Percentiles rank a stretch among this genome's conserved stretches.
phyloP scores from a whole-genome alignment of 1,140 invertebrate species.

The Sinonovacula constricta region DNA sequence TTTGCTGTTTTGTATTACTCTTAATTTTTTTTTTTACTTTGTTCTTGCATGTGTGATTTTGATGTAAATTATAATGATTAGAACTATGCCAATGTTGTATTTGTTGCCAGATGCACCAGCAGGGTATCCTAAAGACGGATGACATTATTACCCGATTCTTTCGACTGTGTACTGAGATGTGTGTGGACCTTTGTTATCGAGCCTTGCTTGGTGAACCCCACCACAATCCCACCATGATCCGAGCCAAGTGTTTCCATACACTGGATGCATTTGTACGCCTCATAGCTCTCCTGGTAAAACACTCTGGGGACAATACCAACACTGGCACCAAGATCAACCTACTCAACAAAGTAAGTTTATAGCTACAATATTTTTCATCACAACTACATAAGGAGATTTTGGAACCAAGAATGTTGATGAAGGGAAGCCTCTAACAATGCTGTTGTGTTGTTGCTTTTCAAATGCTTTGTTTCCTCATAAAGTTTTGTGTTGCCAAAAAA shows the following conservation, averaged over 20 bases:
- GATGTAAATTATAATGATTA: too few species aligned
- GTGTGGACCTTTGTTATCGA: constrained; percentile 96
- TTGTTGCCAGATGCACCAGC: constrained; percentile 91
- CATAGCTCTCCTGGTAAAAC: constrained; percentile 97
- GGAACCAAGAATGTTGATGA: too few species aligned
- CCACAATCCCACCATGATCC: constrained; percentile 82
- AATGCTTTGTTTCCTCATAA: too few species aligned
- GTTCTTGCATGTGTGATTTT: too few species aligned
- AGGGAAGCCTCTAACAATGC: too few species aligned
- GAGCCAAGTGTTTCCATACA: constrained; percentile 96
- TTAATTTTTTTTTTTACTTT: too few species aligned
- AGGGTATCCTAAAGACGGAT: constrained; percentile 98
- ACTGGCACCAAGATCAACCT: constrained; percentile 97
- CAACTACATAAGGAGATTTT: too few species aligned
- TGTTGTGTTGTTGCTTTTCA: too few species aligned
- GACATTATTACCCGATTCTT: constrained; percentile 98
- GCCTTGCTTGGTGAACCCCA: constrained; percentile 82
- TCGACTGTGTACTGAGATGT: constrained; percentile 96
- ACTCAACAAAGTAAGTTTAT: constrained; percentile 93
- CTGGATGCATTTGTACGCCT: constrained; percentile 97
- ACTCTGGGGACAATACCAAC: constrained; percentile 89
- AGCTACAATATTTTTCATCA: too few species aligned
- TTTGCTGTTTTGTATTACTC: too few species aligned
- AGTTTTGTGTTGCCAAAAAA: too few species aligned
- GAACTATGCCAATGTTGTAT: too few species aligned